These are phyloP conservation scores for Marmota monax DNA, from an alignment of 2,113 vertebrate species.

Conservation along the genomic window DNA sequence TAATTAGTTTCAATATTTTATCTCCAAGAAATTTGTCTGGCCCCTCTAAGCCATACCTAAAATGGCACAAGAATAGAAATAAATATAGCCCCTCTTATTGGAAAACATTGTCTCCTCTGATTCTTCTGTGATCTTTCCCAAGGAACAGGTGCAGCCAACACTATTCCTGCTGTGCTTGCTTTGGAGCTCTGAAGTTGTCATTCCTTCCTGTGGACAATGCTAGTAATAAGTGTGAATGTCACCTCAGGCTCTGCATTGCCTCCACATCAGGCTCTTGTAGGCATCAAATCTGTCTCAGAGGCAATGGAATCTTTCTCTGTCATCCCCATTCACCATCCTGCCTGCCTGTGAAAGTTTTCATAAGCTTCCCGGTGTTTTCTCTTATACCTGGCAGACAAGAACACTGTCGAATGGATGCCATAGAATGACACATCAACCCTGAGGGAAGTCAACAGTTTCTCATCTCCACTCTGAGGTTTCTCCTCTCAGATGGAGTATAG, in stretches of 20 bases:
- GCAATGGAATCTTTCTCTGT: neutral
- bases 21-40: neutral
- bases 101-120: neutral
- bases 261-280: neutral
- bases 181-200: neutral
- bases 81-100: neutral
- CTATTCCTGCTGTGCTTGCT: neutral
- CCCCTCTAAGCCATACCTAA: neutral
- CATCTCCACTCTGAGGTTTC: neutral
- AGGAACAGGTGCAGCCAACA: neutral
- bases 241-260: neutral
- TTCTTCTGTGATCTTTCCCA: neutral
- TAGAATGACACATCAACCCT: slow-evolving; percentile 1
- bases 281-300: neutral
- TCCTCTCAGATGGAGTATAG: neutral
- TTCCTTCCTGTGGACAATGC: neutral
- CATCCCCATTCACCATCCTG: neutral
- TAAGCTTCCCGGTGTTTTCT: neutral
- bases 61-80: neutral
- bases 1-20: neutral
- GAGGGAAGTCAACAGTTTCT: neutral
- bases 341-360: neutral
- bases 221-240: slow-evolving; percentile 30
- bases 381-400: neutral
- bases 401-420: neutral